Evolutionary conservation across 2,888 invertebrate species (phyloP).

Genomic region (Cetonia aurata): DNA sequence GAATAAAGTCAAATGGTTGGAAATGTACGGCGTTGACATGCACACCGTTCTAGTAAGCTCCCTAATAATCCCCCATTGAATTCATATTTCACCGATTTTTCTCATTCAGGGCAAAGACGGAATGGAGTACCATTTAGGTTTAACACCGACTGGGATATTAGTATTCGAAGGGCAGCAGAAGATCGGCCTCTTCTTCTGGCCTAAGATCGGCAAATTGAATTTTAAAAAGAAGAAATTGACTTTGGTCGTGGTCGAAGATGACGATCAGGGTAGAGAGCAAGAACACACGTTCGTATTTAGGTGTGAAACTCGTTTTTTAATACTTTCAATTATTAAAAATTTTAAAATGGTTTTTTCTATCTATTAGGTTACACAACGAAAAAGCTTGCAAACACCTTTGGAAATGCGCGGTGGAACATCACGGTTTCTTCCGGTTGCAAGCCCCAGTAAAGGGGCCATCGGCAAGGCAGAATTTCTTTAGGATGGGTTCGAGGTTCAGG

Average conservation of each 20-base stretch:
- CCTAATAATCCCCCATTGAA: not conserved
- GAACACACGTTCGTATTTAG: conserved; percentile 99
- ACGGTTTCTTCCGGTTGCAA: conserved; percentile 96
- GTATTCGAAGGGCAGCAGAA: conserved; percentile 97
- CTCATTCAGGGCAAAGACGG: conserved; percentile 89
- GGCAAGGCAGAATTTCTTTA: conserved; percentile 94
- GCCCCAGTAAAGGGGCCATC: conserved; percentile 90
- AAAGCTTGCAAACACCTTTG: conserved; percentile 99
- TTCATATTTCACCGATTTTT: conserved; percentile 38
- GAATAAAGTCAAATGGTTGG: conserved; percentile 94
- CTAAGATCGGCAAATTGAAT: conserved; percentile 97
- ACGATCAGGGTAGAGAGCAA: conserved; percentile 95
- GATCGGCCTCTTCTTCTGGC: conserved; percentile 99
- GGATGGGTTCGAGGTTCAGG: conserved; percentile 98
- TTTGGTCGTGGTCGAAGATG: conserved; percentile 97
- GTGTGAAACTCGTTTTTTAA: conserved; percentile 60
- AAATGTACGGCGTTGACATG: conserved; percentile 99
- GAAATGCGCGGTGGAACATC: conserved; percentile 99
- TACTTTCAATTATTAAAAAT: too few species aligned
- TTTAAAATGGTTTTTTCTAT: conserved; percentile 28
- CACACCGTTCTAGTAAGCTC: conserved; percentile 86
- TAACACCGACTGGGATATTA: conserved; percentile 98
- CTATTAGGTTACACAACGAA: conserved; percentile 89
- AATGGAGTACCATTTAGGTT: conserved; percentile 94
- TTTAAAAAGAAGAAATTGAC: conserved; percentile 98